These are phyloP conservation scores for Quadroppia sp. DNA, from an alignment of 2,888 invertebrate species.

Conservation along the genomic window DNA sequence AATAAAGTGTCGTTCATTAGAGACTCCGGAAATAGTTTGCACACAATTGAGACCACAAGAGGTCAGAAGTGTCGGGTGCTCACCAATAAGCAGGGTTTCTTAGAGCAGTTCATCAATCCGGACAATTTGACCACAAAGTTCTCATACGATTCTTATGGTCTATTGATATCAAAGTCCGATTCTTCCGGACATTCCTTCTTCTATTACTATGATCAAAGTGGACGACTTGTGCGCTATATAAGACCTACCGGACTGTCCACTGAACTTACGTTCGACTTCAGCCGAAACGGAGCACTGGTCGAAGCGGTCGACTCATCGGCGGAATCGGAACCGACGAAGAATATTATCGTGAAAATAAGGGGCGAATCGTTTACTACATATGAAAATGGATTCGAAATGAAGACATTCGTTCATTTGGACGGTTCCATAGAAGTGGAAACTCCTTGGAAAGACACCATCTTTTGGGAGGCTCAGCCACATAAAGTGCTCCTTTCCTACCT, in stretches of 20 bases:
- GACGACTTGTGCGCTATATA: constrained; percentile 80
- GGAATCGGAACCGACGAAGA: constrained; percentile 54
- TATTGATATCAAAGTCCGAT: constrained; percentile 72
- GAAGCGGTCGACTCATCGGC: constrained; percentile 45
- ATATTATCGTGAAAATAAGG: constrained; percentile 58
- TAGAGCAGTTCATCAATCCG: constrained; percentile 83
- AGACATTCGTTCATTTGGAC: constrained; percentile 47
- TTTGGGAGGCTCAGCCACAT: constrained; percentile 48
- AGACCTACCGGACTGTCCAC: constrained; percentile 66
- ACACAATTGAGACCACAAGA: constrained; percentile 68
- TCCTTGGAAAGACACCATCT: constrained; percentile 46
- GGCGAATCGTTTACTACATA: constrained; percentile 16
- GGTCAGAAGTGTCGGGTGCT: constrained; percentile 76
- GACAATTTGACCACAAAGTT: constrained; percentile 91
- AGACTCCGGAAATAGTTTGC: constrained; percentile 67
- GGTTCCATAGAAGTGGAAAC: constrained; percentile 47
- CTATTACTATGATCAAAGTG: constrained; percentile 92
- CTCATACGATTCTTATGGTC: constrained; percentile 76
- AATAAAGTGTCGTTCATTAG: constrained; percentile 77
- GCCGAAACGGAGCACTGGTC: constrained; percentile 81
- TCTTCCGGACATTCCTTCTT: constrained; percentile 64
- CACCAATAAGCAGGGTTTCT: constrained; percentile 87
- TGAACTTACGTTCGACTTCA: constrained; percentile 74
- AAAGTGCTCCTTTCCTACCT: constrained; percentile 46
- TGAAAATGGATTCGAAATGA: constrained; percentile 38